Evolutionary conservation across 1,140 invertebrate genomes (phyloP), one percentile per base, ranked within the genome.

Genomic region (Batillaria attramentaria): DNA sequence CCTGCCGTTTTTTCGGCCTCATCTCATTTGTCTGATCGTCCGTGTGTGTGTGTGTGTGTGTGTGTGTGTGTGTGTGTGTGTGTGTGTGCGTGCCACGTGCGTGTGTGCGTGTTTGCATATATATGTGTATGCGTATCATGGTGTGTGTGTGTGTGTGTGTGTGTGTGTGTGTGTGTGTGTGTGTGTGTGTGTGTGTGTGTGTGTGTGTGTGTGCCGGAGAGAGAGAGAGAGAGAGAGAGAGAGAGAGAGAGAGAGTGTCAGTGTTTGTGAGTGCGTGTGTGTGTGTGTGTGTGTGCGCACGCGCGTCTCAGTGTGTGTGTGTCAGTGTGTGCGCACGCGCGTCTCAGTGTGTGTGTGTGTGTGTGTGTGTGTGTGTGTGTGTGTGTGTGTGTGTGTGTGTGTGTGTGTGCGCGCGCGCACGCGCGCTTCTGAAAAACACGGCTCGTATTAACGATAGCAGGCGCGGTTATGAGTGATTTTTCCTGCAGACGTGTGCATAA

Each of bases 141-240:
- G n/a, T 2, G 46, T 54, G 46, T 54, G 46, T 54, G 46, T 54
- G 46, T 54, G 46, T 2, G 46, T 54, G 46, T 54, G 46, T 54
- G 46, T 54, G 46, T 54, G 46, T 54, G 46, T 54, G 46, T 54
- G 46, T 54, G 46, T 54, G 46, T 54, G 46, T 54, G 46, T 54
- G 46, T 54, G 46, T 54, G 46, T 54, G 46, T 54, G 46, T 54
- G 46, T 54, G 46, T 65, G 24, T 65, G 62, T 33, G 62, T 65
- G 62, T 33, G 62, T 65, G 3, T 2, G 62, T 3, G 62, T 2
- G 62, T 3, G 62, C 3, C 16, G 16, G 62, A 1, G 3, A 24
- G 62, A 13, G 62, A 24, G 3, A 16, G 62, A 24, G 62, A 1
- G 62, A 24, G 62, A 1, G 62, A 1, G 62, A 1, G 62, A 13